Evolutionary conservation across 2,888 invertebrate species (phyloP), one percentile per base, ranked within the genome.

Genomic region (Taphrorychus bicolor): DNA sequence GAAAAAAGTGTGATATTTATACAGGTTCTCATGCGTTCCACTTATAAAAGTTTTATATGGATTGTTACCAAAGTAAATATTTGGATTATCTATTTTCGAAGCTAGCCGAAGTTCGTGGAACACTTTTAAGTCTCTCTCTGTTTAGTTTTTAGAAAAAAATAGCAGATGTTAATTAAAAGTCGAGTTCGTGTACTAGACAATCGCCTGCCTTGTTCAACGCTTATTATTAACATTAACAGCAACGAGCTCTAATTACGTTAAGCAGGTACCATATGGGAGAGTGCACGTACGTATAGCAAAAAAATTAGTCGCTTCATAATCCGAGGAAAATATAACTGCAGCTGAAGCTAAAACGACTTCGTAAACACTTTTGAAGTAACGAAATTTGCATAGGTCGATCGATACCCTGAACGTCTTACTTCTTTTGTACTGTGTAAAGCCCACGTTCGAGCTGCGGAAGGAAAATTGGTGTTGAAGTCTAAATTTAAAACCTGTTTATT

Each of bases 361-460:
- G 74, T 73, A 74, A 74, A 74, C 75, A 75, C 71, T 73, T 75
- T 73, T 74, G 73, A 73, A 73, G 73, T 71, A 73, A 74, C 71
- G 70, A 69, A 71, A 73, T 73, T 73, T 72, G 72, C 72, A 71
- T 74, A 58, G 23, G 42, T 41, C 23, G 61, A 61, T 61, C 61
- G 61, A 61, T 61, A 54, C 17, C 19, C 52, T 61, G 42, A 61
- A 60, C 54, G 45, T 61, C 61, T 54, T 61, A 61, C 17, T 52
- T 23, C 42, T 61, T 61, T 61, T 58, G 18, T 54, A 61, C 9
- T 23, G 18, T 18, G 18, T 61, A 45, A 16, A 61, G 17, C 14
- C 17, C 42, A 19, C 18, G 19, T 3, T 14, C 19, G 19, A 18
- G 48, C 5, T 45, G 24, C 24, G 14, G 23, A 23, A 59, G 14